These are phyloP conservation scores for Lindbergichthys nudifrons DNA, from an alignment of 2,797 vertebrate species.

Conservation along the genomic window DNA sequence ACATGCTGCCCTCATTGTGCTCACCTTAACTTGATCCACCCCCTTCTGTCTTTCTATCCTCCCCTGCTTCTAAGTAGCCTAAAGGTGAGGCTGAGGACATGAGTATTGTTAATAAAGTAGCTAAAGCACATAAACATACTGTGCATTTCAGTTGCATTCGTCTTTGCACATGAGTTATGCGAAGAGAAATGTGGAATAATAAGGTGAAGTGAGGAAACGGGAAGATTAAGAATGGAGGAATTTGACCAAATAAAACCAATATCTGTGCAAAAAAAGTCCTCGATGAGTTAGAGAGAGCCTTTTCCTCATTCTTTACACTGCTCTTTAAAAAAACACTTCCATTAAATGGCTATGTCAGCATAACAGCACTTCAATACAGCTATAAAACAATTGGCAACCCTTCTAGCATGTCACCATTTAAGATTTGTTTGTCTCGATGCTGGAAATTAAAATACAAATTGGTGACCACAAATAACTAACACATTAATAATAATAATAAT, in stretches of 20 bases:
- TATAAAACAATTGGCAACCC: neutral
- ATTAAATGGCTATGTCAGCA: neutral
- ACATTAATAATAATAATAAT: neutral
- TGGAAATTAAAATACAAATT: neutral
- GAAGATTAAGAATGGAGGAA: neutral
- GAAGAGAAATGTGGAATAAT: neutral
- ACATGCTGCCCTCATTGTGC: conserved; percentile 31
- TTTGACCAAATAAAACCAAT: conserved; percentile 10
- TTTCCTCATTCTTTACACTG: neutral
- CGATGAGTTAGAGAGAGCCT: neutral
- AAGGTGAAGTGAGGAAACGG: neutral
- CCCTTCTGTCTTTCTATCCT: conserved; percentile 5
- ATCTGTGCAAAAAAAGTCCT: neutral
- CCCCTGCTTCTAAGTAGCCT: neutral
- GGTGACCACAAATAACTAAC: neutral
- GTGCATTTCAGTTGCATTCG: neutral
- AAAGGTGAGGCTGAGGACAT: conserved; percentile 25
- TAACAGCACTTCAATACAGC: neutral
- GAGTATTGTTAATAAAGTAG: conserved; percentile 16
- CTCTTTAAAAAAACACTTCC: neutral
- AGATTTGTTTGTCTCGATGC: neutral
- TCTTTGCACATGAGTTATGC: neutral
- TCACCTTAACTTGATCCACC: conserved; percentile 44
- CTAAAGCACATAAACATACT: conserved; percentile 3
- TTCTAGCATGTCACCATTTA: neutral